Conservation (phyloP, 1,140 invertebrate genomes). For the Rhynchophorus ferrugineus region DNA sequence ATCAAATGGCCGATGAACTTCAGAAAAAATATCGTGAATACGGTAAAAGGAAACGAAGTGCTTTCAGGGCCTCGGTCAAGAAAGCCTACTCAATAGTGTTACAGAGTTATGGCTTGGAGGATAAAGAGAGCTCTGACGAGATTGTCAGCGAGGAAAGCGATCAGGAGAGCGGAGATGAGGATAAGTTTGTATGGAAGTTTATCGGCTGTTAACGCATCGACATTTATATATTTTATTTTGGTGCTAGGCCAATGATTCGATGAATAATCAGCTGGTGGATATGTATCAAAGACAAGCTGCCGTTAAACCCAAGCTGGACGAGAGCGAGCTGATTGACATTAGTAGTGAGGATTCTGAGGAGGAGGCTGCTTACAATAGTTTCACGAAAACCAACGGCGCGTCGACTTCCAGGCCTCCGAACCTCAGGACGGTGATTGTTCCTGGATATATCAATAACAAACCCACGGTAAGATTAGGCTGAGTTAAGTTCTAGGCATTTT, state of each 20-base stretch:
- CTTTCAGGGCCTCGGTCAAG: slow-evolving; percentile 43
- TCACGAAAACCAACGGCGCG: slow-evolving; percentile 14
- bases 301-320: slow-evolving; percentile 24
- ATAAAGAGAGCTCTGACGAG: slow-evolving; percentile 33
- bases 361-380: slow-evolving; percentile 13
- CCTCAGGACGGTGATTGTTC: slow-evolving; percentile 8
- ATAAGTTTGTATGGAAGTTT: slow-evolving; percentile 15
- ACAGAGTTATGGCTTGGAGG: slow-evolving; percentile 40
- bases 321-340: slow-evolving; percentile 39
- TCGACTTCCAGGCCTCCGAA: slow-evolving; percentile 7
- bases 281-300: slow-evolving; percentile 26
- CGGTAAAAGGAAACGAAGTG: slow-evolving; percentile 46
- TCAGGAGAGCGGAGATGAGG: slow-evolving; percentile 8
- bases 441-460: slow-evolving; percentile 7
- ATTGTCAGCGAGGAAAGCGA: slow-evolving; percentile 43
- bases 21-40: slow-evolving; percentile 52
- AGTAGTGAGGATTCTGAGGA: slow-evolving; percentile 38
- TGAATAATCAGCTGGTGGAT: slow-evolving; percentile 33
- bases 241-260: slow-evolving; percentile 22
- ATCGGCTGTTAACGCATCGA: no score
- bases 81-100: slow-evolving; percentile 46
- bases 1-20: slow-evolving; percentile 51
- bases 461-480: background rate
- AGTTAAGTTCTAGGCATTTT: background rate
- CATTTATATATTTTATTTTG: no score